Base-by-base conservation (phyloP, 2,797 vertebrate species). In the Anabas testudineus region DNA sequence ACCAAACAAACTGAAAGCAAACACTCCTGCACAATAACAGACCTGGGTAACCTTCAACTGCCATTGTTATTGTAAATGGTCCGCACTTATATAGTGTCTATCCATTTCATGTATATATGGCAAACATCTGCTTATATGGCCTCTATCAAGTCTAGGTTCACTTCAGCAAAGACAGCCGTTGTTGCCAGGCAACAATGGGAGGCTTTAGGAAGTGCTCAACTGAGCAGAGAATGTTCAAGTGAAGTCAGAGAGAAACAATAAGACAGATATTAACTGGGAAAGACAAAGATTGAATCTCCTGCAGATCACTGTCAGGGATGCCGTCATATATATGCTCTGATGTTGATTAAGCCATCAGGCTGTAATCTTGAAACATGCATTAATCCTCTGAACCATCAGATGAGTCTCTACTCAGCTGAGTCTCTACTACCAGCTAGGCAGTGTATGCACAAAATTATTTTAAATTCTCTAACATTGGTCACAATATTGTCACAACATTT, bases 151-250 rank as follows among this genome's bases (percentile, higher is more conserved):
- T 86, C 82, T 80, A 88, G 61, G 14, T 53, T 60, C 10, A 77
- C 81, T 69, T 92, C 86, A 90, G 91, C 89, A 93, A 87, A 76
- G 78, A 92, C 89, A 39, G 88, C 89, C 94, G 92, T 62, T 73
- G 95, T 96, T 96, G 94, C 95, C 91, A 92, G 91, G 95, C 94
- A 96, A 96, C 95, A 39, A 52, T 69, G 89, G 83, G 86, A 42
- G 3, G 86, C 85, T 52, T 26, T 37, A 37, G 91, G 88, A 87
- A 90, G 83, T 78, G 87, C 88, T 93, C 77, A 87, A 88, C 79
- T 88, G 92, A 93, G 90, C 32, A 32, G 32, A 7, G 32, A 6
- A 32, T 28, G 28, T 32, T 32, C 32, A 10, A 32, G 32, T 32
- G 32, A 32, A 75, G 61, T 76, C 81, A 90, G 58, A 74, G 52